phyloP scores from a whole-genome alignment of 92 coral and sea anemone genomes.

The Umimayanthus chanpuru region DNA sequence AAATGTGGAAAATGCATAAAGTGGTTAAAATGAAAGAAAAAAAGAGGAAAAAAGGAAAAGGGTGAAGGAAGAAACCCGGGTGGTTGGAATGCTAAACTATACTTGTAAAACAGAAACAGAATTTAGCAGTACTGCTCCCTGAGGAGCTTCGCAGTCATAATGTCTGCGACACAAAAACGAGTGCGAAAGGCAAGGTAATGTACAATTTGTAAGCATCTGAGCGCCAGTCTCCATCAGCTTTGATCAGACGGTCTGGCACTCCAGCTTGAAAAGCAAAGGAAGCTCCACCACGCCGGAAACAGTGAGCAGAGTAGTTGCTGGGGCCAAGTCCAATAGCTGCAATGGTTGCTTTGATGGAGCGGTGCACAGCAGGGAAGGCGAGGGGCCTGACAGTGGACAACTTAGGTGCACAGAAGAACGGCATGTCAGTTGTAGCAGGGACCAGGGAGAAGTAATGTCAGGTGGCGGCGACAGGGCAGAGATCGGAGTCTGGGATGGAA shows the following conservation, averaged over 20 bases:
- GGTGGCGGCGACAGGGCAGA: conserved; percentile 27
- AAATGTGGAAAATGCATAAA: conserved; percentile 9
- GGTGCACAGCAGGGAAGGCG: neutral
- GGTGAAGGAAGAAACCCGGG: neutral
- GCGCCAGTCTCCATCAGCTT: conserved; percentile 44
- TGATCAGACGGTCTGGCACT: conserved; percentile 28
- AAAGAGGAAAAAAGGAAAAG: neutral
- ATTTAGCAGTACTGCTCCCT: neutral
- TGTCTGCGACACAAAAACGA: conserved; percentile 17
- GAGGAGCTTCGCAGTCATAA: neutral
- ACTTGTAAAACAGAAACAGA: neutral
- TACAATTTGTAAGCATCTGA: conserved; percentile 34
- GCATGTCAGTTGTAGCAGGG: conserved; percentile 11
- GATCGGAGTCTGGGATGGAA: conserved; percentile 21
- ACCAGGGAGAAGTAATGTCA: neutral
- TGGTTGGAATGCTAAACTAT: neutral
- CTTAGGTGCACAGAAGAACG: conserved; percentile 9
- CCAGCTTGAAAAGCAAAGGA: conserved; percentile 36
- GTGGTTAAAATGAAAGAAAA: neutral
- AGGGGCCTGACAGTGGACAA: conserved; percentile 3
- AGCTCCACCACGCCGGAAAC: neutral
- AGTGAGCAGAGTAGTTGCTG: neutral
- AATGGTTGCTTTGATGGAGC: neutral
- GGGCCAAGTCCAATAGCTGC: neutral
- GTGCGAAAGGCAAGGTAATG: neutral